Evolutionary conservation across 2,888 invertebrate genomes (phyloP), one percentile per base, ranked within the genome.

Genomic region (Drosophila longiperda): DNA sequence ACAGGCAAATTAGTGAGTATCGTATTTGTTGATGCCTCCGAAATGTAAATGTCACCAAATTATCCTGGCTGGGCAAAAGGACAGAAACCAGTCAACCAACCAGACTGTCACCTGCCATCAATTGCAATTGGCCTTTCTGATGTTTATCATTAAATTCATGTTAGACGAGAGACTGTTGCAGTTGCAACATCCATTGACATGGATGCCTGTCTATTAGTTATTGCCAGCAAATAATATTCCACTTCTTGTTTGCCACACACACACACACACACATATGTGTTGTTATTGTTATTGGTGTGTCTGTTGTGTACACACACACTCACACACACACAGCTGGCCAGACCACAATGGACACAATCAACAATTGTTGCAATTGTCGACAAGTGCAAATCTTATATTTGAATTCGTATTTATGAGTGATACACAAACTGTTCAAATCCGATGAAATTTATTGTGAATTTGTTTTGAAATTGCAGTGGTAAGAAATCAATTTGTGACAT

Each of bases 111-210:
- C 29, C 29, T 32, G 54, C 17, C 40, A 50, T 42, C 53, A 62
- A 60, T 73, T 61, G 67, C 62, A 73, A 73, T 77, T 75, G 82
- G 65, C 75, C 80, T 78, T 74, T 82, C 73, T 80, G 82, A 77
- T 82, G 78, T 71, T 82, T 82, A 82, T 87, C 87, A 76, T 87
- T 87, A 87, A 80, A 80, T 84, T 67, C 68, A 71, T 76, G 86
- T 79, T 77, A 59, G 64, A 48, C 42, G 45, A 73, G 45, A 73
- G 54, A 29, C 60, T 45, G 60, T 45, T 42, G 64, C 49, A n/a
- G 26, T 32, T 48, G 58, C 64, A 57, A 9, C 61, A 20, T 34
- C 63, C 62, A 40, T 12, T 32, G 29, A 15, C 50, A 69, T 54
- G 54, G 26, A 49, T 55, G 36, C 38, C 23, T 15, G 12, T 71